Evolutionary conservation across 2,113 vertebrate genomes (phyloP).

Genomic region (Montifringilla adamsi): DNA sequence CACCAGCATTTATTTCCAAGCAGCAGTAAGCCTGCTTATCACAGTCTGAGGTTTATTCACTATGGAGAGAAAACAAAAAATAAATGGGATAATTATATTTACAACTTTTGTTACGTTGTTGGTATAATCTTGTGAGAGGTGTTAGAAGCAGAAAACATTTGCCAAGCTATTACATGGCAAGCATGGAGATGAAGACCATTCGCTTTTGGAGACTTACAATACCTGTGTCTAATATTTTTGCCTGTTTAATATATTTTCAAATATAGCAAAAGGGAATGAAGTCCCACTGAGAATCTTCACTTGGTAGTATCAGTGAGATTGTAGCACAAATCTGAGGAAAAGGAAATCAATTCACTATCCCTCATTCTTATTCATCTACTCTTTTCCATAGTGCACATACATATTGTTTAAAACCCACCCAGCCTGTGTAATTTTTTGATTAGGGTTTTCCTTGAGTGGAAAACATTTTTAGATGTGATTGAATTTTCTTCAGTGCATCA

Average conservation of each 20-base stretch:
- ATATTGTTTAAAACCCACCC: not conserved
- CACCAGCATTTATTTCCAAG: not conserved
- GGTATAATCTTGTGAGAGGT: not conserved
- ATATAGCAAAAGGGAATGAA: not conserved
- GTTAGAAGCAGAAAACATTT: not conserved
- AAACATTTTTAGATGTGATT: not conserved
- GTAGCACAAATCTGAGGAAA: not conserved
- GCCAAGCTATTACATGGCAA: not conserved
- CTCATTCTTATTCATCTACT: not conserved
- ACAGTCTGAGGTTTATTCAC: not conserved
- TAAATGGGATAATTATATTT: not conserved
- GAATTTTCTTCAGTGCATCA: not conserved
- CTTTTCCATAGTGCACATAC: not conserved
- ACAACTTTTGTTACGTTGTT: not conserved
- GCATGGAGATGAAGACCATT: not conserved
- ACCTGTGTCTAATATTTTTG: not conserved
- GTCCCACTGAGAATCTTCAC: not conserved
- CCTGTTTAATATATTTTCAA: not conserved
- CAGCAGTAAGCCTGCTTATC: not conserved
- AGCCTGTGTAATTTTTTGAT: not conserved
- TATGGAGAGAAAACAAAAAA: not conserved
- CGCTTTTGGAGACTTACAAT: not conserved
- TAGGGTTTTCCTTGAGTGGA: not conserved
- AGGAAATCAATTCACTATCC: not conserved
- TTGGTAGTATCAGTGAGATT: not conserved